These are phyloP conservation scores for Corythoichthys intestinalis DNA, from an alignment of 2,113 vertebrate species.

Conservation along the genomic window DNA sequence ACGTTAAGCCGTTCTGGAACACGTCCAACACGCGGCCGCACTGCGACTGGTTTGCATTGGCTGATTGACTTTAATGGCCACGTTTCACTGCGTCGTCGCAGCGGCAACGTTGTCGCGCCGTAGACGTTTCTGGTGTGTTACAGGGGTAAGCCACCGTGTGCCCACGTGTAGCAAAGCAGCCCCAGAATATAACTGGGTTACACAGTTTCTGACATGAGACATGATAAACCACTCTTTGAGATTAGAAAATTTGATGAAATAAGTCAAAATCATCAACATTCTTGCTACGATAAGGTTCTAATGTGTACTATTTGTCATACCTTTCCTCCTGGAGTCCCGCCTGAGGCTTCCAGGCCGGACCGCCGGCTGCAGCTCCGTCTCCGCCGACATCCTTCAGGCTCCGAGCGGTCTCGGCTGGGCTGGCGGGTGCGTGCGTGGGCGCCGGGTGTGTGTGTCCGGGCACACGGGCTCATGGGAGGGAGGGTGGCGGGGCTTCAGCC, in stretches of 20 bases:
- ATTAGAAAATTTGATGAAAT: not conserved
- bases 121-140: no score
- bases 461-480: conserved; percentile 93
- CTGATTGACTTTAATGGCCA: no score
- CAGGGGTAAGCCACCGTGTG: no score
- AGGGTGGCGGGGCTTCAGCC: conserved; percentile 72
- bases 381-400: conserved; percentile 94
- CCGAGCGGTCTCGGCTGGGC: conserved; percentile 55
- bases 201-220: not conserved
- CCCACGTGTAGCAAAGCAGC: not conserved
- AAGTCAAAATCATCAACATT: not conserved
- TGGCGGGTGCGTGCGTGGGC: conserved; percentile 55
- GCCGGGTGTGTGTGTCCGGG: conserved; percentile 67
- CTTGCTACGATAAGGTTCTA: not conserved
- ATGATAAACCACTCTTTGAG: not conserved
- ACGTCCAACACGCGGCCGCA: no score
- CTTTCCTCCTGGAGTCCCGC: conserved; percentile 98
- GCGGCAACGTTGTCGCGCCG: no score
- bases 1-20: no score
- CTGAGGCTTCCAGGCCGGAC: conserved; percentile 97
- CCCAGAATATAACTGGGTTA: not conserved
- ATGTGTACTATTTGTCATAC: conserved; percentile 60
- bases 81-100: no score
- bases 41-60: no score
- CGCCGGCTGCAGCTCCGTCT: conserved; percentile 99